Evolutionary conservation across 2,113 vertebrate genomes (phyloP).

Genomic region (Platysteira castanea): DNA sequence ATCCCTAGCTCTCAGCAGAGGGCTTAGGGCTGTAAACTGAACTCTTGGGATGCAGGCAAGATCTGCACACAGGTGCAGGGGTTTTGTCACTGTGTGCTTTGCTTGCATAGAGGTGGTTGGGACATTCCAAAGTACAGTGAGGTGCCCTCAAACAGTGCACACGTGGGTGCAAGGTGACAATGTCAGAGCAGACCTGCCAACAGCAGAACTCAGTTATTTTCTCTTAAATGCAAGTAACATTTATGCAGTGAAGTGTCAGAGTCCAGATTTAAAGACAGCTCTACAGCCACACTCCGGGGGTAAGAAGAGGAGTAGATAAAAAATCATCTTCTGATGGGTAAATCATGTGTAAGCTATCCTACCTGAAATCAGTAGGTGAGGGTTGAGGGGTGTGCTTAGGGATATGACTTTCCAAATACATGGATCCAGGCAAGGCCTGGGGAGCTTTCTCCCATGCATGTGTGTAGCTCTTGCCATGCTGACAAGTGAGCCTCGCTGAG

Average conservation of each 20-base stretch:
- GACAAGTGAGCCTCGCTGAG: background rate
- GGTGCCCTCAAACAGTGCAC: background rate
- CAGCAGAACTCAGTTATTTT: background rate
- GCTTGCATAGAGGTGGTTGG: background rate
- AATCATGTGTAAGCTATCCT: background rate
- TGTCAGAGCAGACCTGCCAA: background rate
- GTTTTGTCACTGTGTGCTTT: background rate
- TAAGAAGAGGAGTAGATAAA: background rate
- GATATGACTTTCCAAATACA: background rate
- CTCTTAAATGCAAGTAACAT: background rate
- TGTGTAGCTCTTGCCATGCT: background rate
- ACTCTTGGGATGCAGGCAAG: background rate
- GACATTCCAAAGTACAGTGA: background rate
- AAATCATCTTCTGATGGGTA: background rate
- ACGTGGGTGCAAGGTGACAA: background rate
- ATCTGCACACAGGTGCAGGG: background rate
- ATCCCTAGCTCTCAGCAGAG: background rate
- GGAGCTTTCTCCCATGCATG: background rate
- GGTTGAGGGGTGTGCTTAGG: background rate
- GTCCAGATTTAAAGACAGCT: background rate
- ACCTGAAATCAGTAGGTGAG: background rate
- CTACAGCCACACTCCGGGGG: background rate
- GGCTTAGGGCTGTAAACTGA: background rate
- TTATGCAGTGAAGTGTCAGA: background rate
- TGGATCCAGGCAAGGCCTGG: background rate